Evolutionary conservation across 2,113 vertebrate genomes (phyloP), one percentile per base, ranked within the genome.

Genomic region (Dromaius novaehollandiae): DNA sequence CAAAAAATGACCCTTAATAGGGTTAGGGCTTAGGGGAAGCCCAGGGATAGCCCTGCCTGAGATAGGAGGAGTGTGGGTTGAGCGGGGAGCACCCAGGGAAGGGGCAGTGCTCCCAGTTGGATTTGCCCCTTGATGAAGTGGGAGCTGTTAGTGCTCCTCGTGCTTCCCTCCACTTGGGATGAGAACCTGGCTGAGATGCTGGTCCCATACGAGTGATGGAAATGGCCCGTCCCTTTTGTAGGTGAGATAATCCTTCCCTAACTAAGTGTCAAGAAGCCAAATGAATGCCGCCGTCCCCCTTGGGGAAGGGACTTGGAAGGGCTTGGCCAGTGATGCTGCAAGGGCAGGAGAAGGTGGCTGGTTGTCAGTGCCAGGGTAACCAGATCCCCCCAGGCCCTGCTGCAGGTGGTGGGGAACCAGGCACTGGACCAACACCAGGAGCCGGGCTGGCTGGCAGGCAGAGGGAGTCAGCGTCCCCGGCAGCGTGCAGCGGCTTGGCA

Each of bases 261-360:
- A 40, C 48, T 38, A 58, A 11, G 7, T 38, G 38, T 38, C 2
- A 3, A 70, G 80, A 50, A 68, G 81, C 50, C 0, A 0, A 38
- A 18, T 0, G 3, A 44, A 53, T 4, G 26, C 9, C 76, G 32
- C 58, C 2, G 0, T 50, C 26, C 82, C 68, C 64, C 1, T 1
- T 60, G 38, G 84, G 26, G 28, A 55, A 13, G 36, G 42, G 30
- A 44, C 30, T 60, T 60, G 56, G 16, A 11, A 60, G 56, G 46
- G 13, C 40, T 46, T 12, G 2, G n/a, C 46, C 73, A 93, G 96
- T 2, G 30, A 13, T 83, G 93, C 68, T 93, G 96, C 96, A 97
- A 97, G 97, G 97, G 94, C 97, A 98, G 93, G 93, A 86, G 94
- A 32, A 71, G 74, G 70, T 75, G 51, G 28, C 44, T 1, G 1